Evolutionary conservation across 2,797 vertebrate species (phyloP), one percentile per base, ranked within the genome.

Genomic region (Poecilia wingei): DNA sequence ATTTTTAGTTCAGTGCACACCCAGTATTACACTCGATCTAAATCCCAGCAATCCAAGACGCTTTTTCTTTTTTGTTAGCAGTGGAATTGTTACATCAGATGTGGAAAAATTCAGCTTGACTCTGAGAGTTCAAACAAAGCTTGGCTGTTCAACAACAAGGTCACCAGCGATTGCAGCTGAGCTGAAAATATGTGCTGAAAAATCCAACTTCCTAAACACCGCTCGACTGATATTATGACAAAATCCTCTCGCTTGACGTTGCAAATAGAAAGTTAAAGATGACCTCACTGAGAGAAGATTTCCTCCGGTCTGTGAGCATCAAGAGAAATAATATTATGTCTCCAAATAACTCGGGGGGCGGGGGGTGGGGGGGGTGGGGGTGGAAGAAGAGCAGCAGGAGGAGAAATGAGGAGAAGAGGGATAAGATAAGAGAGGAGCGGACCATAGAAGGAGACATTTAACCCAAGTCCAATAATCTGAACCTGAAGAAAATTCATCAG

Each of bases 401-500:
- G 64, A 82, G n/a, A 39, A 36, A 69, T 75, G 69, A 75, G 61
- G 61, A 75, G 76, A 68, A 77, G 76, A 78, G 69, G 77, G 83
- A 74, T 72, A 61, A 82, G 84, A 88, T 82, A 82, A 88, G 81
- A 77, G 74, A 80, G 71, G 47, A 51, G 79, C 91, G 68, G 77
- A 87, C 94, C 93, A 92, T 93, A 95, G 91, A 95, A 93, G 94
- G 93, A 87, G 76, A 87, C 86, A 78, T 88, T 83, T 88, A 88
- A 82, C 88, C 89, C 81, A 57, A 84, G 91, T 89, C 88, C 90
- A 84, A 91, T 84, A 82, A 91, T 91, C 86, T 90, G 82, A 85
- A 91, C 83, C 81, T 83, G 88, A 82, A 82, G 85, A 88, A 91
- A 92, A 86, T 86, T 77, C 89, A 91, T 92, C 86, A 88, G 78